Evolutionary conservation across 2,797 vertebrate genomes (phyloP).

Genomic region (Cercopithecus hamlyni): DNA sequence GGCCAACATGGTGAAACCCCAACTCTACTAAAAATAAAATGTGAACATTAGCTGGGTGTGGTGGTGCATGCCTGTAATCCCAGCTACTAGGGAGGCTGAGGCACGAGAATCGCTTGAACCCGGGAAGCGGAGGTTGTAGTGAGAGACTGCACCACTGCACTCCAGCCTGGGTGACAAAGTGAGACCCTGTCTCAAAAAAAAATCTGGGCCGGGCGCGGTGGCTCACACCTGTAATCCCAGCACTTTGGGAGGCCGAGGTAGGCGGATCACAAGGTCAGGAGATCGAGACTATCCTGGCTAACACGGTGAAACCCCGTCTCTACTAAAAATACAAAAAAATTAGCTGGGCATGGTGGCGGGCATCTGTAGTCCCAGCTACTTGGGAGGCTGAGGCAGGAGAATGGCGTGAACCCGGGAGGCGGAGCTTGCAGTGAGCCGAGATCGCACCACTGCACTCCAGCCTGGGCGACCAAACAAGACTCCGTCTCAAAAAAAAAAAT

Average conservation of each 20-base stretch:
- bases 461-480: not conserved
- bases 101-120: not conserved
- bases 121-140: not conserved
- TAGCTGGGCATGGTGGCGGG: too few relatives aligned
- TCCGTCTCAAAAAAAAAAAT: not conserved
- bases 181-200: too few relatives aligned
- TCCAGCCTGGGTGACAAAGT: too few relatives aligned
- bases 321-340: too few relatives aligned
- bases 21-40: not conserved
- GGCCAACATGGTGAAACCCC: not conserved
- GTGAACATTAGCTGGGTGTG: not conserved
- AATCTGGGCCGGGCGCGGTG: fast-evolving
- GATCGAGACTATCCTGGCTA: too few relatives aligned
- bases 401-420: too few relatives aligned
- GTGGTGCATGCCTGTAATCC: not conserved
- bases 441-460: not conserved
- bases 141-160: not conserved
- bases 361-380: too few relatives aligned
- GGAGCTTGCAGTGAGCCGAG: not conserved
- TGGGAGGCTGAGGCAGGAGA: too few relatives aligned
- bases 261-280: too few relatives aligned
- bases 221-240: too few relatives aligned
- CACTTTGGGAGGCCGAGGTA: too few relatives aligned
- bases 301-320: too few relatives aligned
- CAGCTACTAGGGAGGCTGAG: not conserved